Evolutionary conservation across 2,888 invertebrate species (phyloP).

Genomic region (Temnothorax rugatulus): DNA sequence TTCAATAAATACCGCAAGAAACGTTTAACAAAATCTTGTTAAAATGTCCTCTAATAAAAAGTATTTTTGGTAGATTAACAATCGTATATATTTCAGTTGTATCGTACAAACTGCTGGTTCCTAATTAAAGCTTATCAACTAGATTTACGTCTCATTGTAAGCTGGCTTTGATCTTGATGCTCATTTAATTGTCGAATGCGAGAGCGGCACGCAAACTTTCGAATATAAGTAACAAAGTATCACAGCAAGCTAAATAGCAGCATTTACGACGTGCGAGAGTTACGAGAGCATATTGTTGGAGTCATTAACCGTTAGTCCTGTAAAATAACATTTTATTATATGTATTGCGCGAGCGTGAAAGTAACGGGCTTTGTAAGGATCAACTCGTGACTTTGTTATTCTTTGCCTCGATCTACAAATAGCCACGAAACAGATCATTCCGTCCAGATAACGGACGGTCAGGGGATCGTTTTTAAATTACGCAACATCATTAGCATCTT

Average conservation of each 20-base stretch:
- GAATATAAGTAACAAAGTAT: slow-evolving; percentile 7
- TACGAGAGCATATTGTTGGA: background rate
- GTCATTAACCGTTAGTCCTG: background rate
- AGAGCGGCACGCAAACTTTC: background rate
- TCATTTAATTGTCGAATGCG: slow-evolving; percentile 17
- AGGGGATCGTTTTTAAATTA: background rate
- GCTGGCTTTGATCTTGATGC: background rate
- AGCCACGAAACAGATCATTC: background rate
- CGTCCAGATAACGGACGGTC: background rate
- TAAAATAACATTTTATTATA: slow-evolving; percentile 12
- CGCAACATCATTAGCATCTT: slow-evolving; percentile 8
- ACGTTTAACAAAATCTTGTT: slow-evolving; percentile 1
- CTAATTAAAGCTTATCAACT: background rate
- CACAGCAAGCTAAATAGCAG: background rate
- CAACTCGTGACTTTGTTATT: background rate
- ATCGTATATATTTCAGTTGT: background rate
- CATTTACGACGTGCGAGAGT: background rate
- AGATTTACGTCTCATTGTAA: background rate
- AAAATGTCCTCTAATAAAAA: background rate
- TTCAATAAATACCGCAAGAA: background rate
- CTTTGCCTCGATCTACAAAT: background rate
- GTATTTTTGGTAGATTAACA: background rate
- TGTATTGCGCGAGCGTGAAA: background rate
- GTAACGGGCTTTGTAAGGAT: background rate
- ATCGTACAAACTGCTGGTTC: background rate